Percentiles rank a stretch among this genome's conserved stretches.
Evolutionary conservation across 35 echinoderm and acorn worm species (phyloP).

Genomic region (Holothuria glaberrima): DNA sequence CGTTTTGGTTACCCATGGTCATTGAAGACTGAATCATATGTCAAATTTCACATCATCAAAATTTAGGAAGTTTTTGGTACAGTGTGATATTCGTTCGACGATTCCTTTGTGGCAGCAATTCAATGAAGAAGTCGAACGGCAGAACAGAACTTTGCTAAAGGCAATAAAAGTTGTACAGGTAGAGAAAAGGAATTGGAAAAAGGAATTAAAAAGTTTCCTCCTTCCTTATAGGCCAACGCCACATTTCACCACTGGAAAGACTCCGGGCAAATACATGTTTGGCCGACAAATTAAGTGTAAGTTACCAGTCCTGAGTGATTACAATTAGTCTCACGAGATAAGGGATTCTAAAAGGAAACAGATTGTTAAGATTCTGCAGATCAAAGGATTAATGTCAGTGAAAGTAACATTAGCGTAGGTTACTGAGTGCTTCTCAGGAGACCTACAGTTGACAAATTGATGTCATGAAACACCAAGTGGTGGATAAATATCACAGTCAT

Average conservation of each 20-base stretch:
- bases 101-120: not conserved
- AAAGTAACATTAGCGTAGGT: not conserved
- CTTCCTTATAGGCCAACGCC: constrained; percentile 6
- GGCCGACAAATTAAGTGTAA: not conserved
- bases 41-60: not conserved
- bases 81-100: not conserved
- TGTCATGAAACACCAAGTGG: not conserved
- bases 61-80: not conserved
- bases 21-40: not conserved
- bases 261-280: not conserved
- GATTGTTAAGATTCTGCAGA: no score
- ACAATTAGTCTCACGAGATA: constrained; percentile 24
- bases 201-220: not conserved
- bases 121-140: not conserved
- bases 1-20: not conserved
- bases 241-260: not conserved
- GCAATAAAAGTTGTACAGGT: not conserved
- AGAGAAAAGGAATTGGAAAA: not conserved
- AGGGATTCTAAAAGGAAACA: constrained; percentile 25
- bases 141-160: not conserved
- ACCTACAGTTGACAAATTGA: no score
- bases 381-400: not conserved
- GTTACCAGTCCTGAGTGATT: not conserved
- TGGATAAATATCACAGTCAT: constrained; percentile 15
- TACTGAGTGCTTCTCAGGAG: not conserved